Percentiles rank a stretch among this genome's conserved stretches.
Evolutionary conservation across 2,888 invertebrate genomes (phyloP).

Genomic region (Miltochrista miniata): DNA sequence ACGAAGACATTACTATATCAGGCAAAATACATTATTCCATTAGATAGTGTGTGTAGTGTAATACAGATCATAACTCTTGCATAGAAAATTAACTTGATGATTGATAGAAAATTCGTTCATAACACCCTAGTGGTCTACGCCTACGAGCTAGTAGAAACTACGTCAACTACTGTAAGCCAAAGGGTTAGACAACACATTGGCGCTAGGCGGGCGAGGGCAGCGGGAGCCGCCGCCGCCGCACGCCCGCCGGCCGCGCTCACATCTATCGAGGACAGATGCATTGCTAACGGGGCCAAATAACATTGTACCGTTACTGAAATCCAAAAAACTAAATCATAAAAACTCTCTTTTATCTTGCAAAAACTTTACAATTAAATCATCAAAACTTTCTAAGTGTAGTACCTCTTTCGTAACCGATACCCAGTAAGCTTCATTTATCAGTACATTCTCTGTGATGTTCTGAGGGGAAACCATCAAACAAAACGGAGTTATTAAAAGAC

Average conservation of each 20-base stretch:
- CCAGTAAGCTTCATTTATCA: slow-evolving; percentile 97
- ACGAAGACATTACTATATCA: slow-evolving; percentile 80
- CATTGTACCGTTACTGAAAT: slow-evolving; percentile 83
- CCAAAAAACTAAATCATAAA: slow-evolving; percentile 83
- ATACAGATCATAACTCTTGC: slow-evolving; percentile 79
- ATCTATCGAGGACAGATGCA: slow-evolving; percentile 84
- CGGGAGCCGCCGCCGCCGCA: slow-evolving; percentile 51
- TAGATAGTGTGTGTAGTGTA: slow-evolving; percentile 79
- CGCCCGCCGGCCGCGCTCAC: slow-evolving; percentile 58
- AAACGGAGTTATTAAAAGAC: slow-evolving; percentile 79
- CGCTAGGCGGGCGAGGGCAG: slow-evolving; percentile 31
- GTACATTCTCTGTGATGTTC: slow-evolving; percentile 98
- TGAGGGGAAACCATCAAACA: slow-evolving; percentile 88
- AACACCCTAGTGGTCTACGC: slow-evolving; percentile 83
- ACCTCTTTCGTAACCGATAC: slow-evolving; percentile 97
- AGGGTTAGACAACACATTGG: slow-evolving; percentile 78
- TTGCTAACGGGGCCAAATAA: slow-evolving; percentile 85
- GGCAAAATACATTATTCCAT: slow-evolving; percentile 75
- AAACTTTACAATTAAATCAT: slow-evolving; percentile 83
- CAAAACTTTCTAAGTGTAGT: slow-evolving; percentile 85
- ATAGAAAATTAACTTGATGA: slow-evolving; percentile 79
- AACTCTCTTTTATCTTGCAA: slow-evolving; percentile 82
- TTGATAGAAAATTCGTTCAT: slow-evolving; percentile 81
- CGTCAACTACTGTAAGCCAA: slow-evolving; percentile 80
- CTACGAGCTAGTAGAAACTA: slow-evolving; percentile 81